Percentiles rank a stretch among this genome's conserved stretches.
phyloP scores from a whole-genome alignment of 2,113 vertebrate genomes.

The Vanacampus margaritifer region DNA sequence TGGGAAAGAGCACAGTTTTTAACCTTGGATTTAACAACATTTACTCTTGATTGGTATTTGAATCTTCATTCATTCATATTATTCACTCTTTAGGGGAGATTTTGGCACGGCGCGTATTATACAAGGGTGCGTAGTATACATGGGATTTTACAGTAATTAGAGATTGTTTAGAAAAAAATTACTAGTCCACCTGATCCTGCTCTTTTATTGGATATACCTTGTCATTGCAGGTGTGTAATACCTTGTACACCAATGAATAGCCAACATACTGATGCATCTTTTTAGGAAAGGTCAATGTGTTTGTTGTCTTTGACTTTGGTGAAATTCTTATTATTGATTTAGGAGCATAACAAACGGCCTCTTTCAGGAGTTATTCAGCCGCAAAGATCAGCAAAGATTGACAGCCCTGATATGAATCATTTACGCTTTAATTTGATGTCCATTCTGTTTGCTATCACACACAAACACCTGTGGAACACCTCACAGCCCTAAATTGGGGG shows the following conservation, averaged over 20 bases:
- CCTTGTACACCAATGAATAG: conserved; percentile 19
- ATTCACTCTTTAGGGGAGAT: no score
- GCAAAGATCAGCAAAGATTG: conserved; percentile 45
- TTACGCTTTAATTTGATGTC: conserved; percentile 62
- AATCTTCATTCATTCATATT: no score
- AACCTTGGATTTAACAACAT: no score
- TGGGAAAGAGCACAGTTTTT: no score
- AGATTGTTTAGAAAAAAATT: background rate
- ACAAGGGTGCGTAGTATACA: no score
- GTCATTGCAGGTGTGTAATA: conserved; percentile 25
- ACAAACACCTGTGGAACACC: conserved; percentile 56
- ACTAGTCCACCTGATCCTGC: background rate
- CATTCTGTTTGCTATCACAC: conserved; percentile 45
- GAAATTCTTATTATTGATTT: conserved; percentile 44
- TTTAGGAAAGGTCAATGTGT: conserved; percentile 20
- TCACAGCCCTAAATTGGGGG: conserved; percentile 36
- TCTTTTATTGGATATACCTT: conserved; percentile 29
- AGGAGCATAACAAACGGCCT: conserved; percentile 47
- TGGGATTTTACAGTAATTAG: no score
- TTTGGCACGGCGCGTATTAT: no score
- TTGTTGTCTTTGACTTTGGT: conserved; percentile 33
- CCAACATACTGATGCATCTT: conserved; percentile 27
- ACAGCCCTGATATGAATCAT: conserved; percentile 59
- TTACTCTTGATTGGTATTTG: no score
- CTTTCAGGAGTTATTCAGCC: conserved; percentile 36